Evolutionary conservation across 2,797 vertebrate genomes (phyloP).

Genomic region (Antrozous pallidus): DNA sequence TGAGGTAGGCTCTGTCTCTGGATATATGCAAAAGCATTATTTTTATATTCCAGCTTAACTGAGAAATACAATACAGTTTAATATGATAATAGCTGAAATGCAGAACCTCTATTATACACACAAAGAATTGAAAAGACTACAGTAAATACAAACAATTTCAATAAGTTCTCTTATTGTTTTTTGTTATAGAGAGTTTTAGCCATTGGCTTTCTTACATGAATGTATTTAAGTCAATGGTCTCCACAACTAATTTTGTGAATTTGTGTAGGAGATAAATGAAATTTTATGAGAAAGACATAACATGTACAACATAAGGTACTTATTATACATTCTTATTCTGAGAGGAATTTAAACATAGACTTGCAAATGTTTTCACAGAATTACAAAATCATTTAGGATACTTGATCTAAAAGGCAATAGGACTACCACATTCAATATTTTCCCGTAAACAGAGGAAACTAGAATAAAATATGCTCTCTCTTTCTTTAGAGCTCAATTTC

Average conservation of each 20-base stretch:
- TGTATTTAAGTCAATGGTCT: not conserved
- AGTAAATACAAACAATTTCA: conserved; percentile 11
- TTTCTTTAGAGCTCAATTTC: not conserved
- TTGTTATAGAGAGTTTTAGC: not conserved
- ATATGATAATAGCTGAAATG: conserved; percentile 8
- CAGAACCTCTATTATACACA: not conserved
- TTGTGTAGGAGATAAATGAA: not conserved
- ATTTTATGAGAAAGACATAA: conserved; percentile 14
- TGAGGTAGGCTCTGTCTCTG: not conserved
- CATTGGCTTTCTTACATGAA: not conserved
- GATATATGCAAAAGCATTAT: not conserved
- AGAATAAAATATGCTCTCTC: not conserved
- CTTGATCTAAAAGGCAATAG: not conserved
- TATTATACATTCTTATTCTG: not conserved
- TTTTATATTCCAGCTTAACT: not conserved
- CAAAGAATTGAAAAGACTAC: not conserved
- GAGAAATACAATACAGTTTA: not conserved
- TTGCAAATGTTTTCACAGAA: not conserved
- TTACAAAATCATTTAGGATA: not conserved
- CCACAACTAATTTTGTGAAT: not conserved
- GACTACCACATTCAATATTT: not conserved
- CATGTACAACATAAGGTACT: not conserved
- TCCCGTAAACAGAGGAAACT: not conserved
- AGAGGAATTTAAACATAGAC: not conserved
- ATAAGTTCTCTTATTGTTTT: not conserved